Conservation (phyloP, 53 echinoderm and acorn worm genomes). For the Echinometra lucunter region DNA sequence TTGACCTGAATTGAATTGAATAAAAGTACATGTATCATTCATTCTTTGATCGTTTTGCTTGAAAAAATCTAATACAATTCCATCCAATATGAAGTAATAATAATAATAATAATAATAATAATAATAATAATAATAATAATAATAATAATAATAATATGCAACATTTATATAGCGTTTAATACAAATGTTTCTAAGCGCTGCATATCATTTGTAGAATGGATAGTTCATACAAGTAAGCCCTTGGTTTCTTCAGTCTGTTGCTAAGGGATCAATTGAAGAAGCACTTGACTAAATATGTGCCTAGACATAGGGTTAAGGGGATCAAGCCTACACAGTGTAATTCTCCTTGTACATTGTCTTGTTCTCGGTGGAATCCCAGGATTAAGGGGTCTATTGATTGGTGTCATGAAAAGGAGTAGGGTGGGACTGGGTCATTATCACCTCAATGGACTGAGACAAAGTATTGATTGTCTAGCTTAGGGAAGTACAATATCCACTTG, state of each 20-base stretch:
- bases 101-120: too few species aligned
- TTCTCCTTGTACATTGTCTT: not conserved
- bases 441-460: not conserved
- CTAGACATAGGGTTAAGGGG: not conserved
- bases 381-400: slow-evolving; percentile 10
- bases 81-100: too few species aligned
- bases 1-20: too few species aligned
- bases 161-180: too few species aligned
- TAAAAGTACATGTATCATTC: too few species aligned
- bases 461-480: not conserved
- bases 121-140: too few species aligned
- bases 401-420: not conserved
- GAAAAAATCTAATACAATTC: too few species aligned
- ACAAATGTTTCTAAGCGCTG: too few species aligned
- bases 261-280: not conserved
- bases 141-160: too few species aligned
- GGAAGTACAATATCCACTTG: not conserved
- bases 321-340: not conserved
- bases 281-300: not conserved
- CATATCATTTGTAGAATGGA: not conserved
- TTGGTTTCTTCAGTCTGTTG: not conserved
- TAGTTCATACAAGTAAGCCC: too few species aligned
- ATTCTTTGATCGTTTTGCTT: too few species aligned
- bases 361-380: not conserved
- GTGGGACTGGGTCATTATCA: slow-evolving; percentile 25